Base-by-base conservation (phyloP, 2,113 vertebrate genomes). In the Tympanuchus pallidicinctus region DNA sequence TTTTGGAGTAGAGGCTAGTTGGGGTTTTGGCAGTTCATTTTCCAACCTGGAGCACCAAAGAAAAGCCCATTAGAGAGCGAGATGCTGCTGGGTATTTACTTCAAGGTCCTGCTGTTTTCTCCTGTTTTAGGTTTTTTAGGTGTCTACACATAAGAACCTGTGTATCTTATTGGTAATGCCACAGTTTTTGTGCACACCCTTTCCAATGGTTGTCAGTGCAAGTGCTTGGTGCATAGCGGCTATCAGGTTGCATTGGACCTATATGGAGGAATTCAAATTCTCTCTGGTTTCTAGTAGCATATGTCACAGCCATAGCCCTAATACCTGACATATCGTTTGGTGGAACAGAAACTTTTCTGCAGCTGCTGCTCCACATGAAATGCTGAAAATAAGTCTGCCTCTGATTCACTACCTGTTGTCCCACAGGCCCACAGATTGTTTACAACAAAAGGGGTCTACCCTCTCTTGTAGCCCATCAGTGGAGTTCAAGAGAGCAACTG, bases 221-320 rank as follows among this genome's bases (percentile, higher is more conserved):
- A 71, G 9, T 0, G 0, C 57, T 77, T 73, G n/a, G 45, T 28
- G 8, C 11, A 3, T 1, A 0, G 10, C n/a, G 43, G 22, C 11
- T 71, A 2, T 77, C 0, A 2, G 36, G 10, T 47, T n/a, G 70
- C 59, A 17, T 1, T 1, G 63, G 54, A 48, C 18, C 34, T 65
- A 27, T 47, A 45, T 3, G 8, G 38, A 82, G 19, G 45, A 70
- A 76, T 85, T 61, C 36, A 84, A 54, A 40, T 80, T 45, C 13
- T 56, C 13, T 61, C 11, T 86, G 38, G 19, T 65, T 90, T 84
- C 56, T 74, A 66, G 18, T 30, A 56, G 21, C 6, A 0, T 40
- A 8, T 82, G 32, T 43, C 84, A 84, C 45, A 57, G 38, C 6
- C 11, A 38, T 40, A 78, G 52, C 38, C 4, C 13, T 32, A 59